Conservation (phyloP, 2,113 vertebrate species). For the Megaptera novaeangliae region DNA sequence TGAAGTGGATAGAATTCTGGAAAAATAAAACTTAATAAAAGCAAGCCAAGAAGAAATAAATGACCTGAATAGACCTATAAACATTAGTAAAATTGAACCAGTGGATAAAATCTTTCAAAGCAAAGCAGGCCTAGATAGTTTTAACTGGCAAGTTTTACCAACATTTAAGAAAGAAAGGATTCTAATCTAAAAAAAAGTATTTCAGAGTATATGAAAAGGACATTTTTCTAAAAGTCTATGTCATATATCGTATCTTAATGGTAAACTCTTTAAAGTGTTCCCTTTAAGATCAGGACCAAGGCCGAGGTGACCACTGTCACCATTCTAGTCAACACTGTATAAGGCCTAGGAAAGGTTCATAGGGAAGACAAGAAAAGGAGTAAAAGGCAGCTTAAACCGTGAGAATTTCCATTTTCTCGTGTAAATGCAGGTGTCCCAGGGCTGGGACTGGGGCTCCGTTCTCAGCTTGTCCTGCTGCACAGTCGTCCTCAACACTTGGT, state of each 20-base stretch:
- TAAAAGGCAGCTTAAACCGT: neutral
- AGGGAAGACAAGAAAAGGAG: neutral
- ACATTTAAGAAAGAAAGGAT: neutral
- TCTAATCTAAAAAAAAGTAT: neutral
- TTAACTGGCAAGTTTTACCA: neutral
- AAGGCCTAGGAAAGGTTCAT: neutral
- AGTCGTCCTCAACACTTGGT: neutral
- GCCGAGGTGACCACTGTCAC: neutral
- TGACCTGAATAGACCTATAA: neutral
- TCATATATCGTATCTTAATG: neutral
- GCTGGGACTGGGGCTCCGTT: neutral
- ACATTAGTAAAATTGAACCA: neutral
- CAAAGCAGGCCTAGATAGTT: neutral
- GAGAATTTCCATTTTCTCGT: neutral
- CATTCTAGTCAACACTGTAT: fast-evolving
- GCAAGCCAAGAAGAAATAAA: neutral
- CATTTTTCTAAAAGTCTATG: neutral
- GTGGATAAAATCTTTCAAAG: neutral
- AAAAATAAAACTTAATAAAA: neutral
- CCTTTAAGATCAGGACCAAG: neutral
- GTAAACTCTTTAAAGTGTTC: neutral
- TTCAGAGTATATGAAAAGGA: neutral
- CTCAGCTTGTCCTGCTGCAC: neutral
- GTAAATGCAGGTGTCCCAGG: neutral
- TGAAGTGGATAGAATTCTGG: neutral